Evolutionary conservation across 1,140 invertebrate species (phyloP), one percentile per base, ranked within the genome.

Genomic region (Artemia franciscana): DNA sequence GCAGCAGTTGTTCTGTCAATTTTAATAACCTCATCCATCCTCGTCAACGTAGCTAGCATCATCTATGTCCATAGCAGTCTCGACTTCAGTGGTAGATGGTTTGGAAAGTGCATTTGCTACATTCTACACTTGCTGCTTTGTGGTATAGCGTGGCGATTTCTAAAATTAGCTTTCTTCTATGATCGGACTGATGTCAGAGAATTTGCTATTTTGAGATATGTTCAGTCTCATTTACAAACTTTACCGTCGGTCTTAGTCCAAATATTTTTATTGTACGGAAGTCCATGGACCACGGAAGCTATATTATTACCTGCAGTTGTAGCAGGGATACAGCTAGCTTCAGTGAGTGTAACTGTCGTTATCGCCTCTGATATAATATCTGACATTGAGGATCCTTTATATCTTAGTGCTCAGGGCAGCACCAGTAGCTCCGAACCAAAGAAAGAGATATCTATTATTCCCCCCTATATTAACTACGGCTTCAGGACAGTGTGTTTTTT

Each of bases 101-200:
- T 64, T 27, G 63, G 63, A 25, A 59, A 64, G 60, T 64, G 63
- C 27, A 26, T 64, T 25, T 64, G 63, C 27, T 64, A 64, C 60
- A 58, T 61, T 7, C 58, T 64, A 60, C 63, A 64, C 56, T 64
- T 64, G 28, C 21, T 26, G 5, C 60, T 61, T 12, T 61, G 61
- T 25, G 63, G 63, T 26, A 56, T 62, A 4, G 60, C 61, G 15
- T 64, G 63, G 63, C 60, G 63, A 28, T 64, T 58, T 58, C 60
- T 64, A 24, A 64, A 64, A 60, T 56, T 64, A 9, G 60, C 63
- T 23, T 62, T 64, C 26, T 15, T 64, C 21, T 64, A 64, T 27
- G 63, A 64, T 21, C 57, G 60, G 15, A 61, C 63, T n/a, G 63
- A 64, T 39, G 24, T 64, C 24, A 39, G 60, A 24, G 63, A 64